Base-by-base conservation (phyloP, 1,140 invertebrate genomes). In the Drosophila paulistorum region DNA sequence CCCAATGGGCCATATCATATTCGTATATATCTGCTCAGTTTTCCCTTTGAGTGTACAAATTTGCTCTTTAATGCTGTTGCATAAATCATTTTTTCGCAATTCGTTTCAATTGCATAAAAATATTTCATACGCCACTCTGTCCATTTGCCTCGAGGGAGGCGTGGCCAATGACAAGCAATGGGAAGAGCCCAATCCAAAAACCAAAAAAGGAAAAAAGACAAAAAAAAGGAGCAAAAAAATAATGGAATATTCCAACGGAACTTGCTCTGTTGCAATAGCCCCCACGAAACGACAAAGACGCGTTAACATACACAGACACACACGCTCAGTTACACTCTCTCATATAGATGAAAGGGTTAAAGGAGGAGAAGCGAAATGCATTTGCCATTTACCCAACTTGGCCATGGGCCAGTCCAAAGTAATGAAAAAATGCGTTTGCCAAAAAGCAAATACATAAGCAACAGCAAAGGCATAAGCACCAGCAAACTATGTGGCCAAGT, bases 391-490 rank as follows among this genome's bases (percentile, higher is more conserved):
- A 72, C 79, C 58, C 64, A 70, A 74, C 61, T 83, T 86, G 83
- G 83, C 84, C 73, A n/a, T 55, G 61, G 73, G 83, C 83, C 83
- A 86, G 84, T 89, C 41, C 66, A 74, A 80, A 87, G 83, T 86
- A 86, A 86, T 86, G 83, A 86, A 86, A 86, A 87, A 86, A 89
- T 89, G 84, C 83, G 83, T 86, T 82, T 86, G 83, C 83, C 83
- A 86, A 86, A 86, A 83, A 79, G 70, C 68, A 75, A 75, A 81
- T 65, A 79, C 45, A 69, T 68, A 59, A 42, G n/a, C 67, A 62
- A 17, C 42, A 33, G 9, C 7, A 58, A 13, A 55, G 41, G 4
- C 13, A 66, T 35, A 14, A 39, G 54, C 67, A 70, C 68, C 71
- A 42, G 63, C 65, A 66, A 77, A 74, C 77, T 65, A 68, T 71